Evolutionary conservation across 2,888 invertebrate species (phyloP).

Genomic region (Drosophila merina): DNA sequence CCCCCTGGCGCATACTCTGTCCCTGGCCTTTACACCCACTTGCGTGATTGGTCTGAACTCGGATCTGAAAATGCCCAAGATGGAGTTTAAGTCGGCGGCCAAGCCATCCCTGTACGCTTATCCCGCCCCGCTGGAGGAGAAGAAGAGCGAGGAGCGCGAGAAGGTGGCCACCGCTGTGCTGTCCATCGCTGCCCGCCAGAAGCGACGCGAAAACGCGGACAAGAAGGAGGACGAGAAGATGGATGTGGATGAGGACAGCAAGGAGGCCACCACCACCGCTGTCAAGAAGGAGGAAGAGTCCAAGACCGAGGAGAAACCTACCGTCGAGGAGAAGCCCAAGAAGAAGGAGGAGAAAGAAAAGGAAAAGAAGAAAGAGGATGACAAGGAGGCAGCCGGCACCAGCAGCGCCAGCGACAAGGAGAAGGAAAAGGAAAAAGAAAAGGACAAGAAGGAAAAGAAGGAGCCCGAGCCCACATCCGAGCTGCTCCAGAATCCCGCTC

Average conservation of each 20-base stretch:
- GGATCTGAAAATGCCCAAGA: slow-evolving; percentile 95
- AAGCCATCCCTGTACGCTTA: slow-evolving; percentile 98
- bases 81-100: slow-evolving; percentile 96
- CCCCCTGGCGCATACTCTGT: slow-evolving; percentile 97
- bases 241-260: slow-evolving; percentile 91
- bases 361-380: slow-evolving; percentile 62
- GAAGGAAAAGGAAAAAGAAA: slow-evolving; percentile 82
- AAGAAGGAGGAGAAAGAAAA: slow-evolving; percentile 67
- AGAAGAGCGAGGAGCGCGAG: slow-evolving; percentile 98
- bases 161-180: slow-evolving; percentile 99
- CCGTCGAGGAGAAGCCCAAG: slow-evolving; percentile 60
- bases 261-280: slow-evolving; percentile 82
- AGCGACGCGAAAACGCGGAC: slow-evolving; percentile 91
- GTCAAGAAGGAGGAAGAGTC: slow-evolving; percentile 84
- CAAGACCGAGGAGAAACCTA: slow-evolving; percentile 79
- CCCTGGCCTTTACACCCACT: slow-evolving; percentile 97
- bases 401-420: slow-evolving; percentile 56
- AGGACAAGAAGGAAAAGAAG: slow-evolving; percentile 85
- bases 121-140: slow-evolving; percentile 98
- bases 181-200: slow-evolving; percentile 97
- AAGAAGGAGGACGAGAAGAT: slow-evolving; percentile 90
- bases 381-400: slow-evolving; percentile 59
- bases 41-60: slow-evolving; percentile 97
- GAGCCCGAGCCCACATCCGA: slow-evolving; percentile 97
- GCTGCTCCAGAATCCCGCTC: slow-evolving; percentile 96